phyloP scores from a whole-genome alignment of 2,113 vertebrate genomes.

The Perca flavescens region DNA sequence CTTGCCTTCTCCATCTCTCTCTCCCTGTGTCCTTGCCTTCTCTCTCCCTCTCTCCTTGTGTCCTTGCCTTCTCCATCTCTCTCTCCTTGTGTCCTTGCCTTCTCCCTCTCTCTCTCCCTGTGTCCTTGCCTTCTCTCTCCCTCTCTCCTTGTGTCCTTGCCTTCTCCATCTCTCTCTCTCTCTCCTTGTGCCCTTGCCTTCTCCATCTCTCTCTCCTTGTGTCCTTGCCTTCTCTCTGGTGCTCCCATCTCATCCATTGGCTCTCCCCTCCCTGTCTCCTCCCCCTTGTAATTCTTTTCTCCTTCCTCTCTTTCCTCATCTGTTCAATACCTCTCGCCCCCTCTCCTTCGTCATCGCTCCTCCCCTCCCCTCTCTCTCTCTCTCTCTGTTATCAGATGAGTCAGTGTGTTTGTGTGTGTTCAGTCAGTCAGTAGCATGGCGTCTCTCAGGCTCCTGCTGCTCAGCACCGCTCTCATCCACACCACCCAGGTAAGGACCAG shows the following conservation, averaged over 20 bases:
- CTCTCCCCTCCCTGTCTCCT: too few species aligned
- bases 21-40: too few species aligned
- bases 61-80: too few species aligned
- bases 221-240: too few species aligned
- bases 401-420: constrained; percentile 41
- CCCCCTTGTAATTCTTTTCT: not conserved
- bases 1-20: not conserved
- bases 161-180: too few species aligned
- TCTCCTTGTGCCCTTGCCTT: too few species aligned
- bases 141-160: too few species aligned
- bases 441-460: constrained; percentile 70
- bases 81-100: too few species aligned
- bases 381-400: constrained; percentile 24
- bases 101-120: too few species aligned
- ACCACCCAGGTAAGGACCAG: constrained; percentile 65
- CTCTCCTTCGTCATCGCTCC: not conserved
- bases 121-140: too few species aligned
- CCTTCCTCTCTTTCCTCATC: not conserved
- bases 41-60: too few species aligned
- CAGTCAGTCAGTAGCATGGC: constrained; percentile 64
- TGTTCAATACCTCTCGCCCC: not conserved
- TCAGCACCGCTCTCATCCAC: constrained; percentile 64
- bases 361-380: not conserved
- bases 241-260: not conserved
- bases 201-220: too few species aligned